A percentile compares a stretch with the other conserved stretches of the same genome.
These are phyloP conservation scores for Taenioides sp. DNA, from an alignment of 2,797 vertebrate genomes.

Conservation along the genomic window DNA sequence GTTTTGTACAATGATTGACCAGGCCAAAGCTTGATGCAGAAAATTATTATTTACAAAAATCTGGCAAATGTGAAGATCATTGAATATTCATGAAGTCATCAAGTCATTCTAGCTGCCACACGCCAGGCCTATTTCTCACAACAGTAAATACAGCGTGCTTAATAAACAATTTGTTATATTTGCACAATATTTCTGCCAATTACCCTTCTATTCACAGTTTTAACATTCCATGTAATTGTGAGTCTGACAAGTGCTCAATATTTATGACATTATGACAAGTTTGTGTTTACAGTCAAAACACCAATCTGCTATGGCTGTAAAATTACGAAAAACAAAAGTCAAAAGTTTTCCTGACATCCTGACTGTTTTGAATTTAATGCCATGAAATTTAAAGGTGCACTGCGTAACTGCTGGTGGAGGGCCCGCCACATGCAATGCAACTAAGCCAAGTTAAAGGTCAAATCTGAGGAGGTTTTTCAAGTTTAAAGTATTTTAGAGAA, in stretches of 20 bases:
- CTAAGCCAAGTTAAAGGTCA: too few species aligned
- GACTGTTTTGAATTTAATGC: background rate
- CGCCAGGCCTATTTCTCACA: background rate
- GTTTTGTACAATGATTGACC: slow-evolving; percentile 11
- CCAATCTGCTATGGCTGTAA: background rate
- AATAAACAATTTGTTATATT: background rate
- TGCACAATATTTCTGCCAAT: background rate
- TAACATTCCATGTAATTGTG: background rate
- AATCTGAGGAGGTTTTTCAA: too few species aligned
- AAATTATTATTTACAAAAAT: slow-evolving; percentile 30
- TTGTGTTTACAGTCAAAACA: background rate
- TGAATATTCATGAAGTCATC: background rate
- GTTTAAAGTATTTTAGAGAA: too few species aligned
- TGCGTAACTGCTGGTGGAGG: too few species aligned
- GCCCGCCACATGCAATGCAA: too few species aligned
- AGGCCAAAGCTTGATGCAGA: background rate
- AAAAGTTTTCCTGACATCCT: background rate
- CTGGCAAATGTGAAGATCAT: background rate
- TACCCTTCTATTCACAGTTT: background rate
- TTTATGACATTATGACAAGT: background rate
- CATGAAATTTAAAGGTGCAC: background rate
- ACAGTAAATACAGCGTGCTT: background rate
- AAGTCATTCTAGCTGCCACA: background rate
- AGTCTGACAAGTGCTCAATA: background rate
- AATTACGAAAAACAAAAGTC: too few species aligned